phyloP scores from a whole-genome alignment of 2,113 vertebrate species.

The Myodes glareolus region DNA sequence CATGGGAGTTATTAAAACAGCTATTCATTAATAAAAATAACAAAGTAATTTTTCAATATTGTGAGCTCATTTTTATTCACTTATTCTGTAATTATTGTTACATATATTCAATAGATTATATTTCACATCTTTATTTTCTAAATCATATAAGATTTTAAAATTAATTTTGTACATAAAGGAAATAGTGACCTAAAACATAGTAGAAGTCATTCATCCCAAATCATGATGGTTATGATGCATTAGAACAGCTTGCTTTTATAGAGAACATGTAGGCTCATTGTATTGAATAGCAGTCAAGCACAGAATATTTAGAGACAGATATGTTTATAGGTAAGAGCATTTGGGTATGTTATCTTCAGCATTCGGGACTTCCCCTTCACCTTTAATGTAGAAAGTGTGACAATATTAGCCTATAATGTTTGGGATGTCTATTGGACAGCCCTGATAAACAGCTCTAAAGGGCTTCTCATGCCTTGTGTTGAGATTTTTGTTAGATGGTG shows the following conservation, averaged over 20 bases:
- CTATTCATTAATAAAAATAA: not conserved
- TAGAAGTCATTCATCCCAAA: not conserved
- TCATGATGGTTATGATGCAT: not conserved
- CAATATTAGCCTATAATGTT: too few species aligned
- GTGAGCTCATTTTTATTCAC: not conserved
- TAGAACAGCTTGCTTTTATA: constrained; percentile 4
- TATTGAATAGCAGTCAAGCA: not conserved
- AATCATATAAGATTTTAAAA: not conserved
- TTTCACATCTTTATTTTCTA: not conserved
- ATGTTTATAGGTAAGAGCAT: too few species aligned
- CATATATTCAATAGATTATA: not conserved
- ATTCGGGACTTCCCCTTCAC: too few species aligned
- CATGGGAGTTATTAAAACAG: not conserved
- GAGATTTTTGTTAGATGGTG: too few species aligned
- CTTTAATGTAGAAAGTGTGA: too few species aligned
- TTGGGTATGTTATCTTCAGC: too few species aligned
- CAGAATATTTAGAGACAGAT: too few species aligned
- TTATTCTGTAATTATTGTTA: not conserved
- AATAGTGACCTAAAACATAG: not conserved
- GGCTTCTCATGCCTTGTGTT: too few species aligned
- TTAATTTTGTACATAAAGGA: not conserved
- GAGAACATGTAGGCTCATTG: not conserved
- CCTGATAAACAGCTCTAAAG: too few species aligned
- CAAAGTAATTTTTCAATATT: not conserved
- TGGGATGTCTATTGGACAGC: too few species aligned